Percentiles rank a stretch among this genome's conserved stretches.
phyloP scores from a whole-genome alignment of 2,797 vertebrate genomes.

The Pipistrellus pygmaeus region DNA sequence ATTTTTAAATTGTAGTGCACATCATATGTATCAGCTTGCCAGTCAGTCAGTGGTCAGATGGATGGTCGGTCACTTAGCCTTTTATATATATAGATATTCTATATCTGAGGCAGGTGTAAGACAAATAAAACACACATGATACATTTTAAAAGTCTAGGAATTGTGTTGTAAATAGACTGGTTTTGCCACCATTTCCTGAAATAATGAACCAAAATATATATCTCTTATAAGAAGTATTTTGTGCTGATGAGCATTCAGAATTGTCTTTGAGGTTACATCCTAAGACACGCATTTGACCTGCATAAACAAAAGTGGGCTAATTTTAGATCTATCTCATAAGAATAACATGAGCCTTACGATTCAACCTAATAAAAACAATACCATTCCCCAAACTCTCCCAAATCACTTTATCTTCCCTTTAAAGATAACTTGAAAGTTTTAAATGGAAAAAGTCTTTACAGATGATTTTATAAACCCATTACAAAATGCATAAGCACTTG shows the following conservation, averaged over 20 bases:
- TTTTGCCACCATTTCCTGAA: conserved; percentile 41
- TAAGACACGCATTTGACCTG: conserved; percentile 40
- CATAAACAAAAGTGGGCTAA: not conserved
- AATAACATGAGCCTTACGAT: not conserved
- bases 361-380: not conserved
- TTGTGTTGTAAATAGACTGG: not conserved
- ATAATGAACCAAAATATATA: conserved; percentile 57
- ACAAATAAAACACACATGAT: not conserved
- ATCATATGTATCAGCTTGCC: no score
- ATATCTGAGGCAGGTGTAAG: not conserved
- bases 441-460: not conserved
- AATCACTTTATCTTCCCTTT: not conserved
- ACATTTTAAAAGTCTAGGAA: not conserved
- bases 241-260: not conserved
- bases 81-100: not conserved
- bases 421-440: not conserved
- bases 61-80: no score
- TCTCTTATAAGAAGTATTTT: conserved; percentile 25
- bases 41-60: no score
- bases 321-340: not conserved
- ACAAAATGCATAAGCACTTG: conserved; percentile 24
- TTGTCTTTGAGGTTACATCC: not conserved
- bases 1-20: no score
- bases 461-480: not conserved
- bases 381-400: not conserved